These are phyloP conservation scores for Nemotelus pantherinus DNA, from an alignment of 2,888 invertebrate genomes.

Conservation along the genomic window DNA sequence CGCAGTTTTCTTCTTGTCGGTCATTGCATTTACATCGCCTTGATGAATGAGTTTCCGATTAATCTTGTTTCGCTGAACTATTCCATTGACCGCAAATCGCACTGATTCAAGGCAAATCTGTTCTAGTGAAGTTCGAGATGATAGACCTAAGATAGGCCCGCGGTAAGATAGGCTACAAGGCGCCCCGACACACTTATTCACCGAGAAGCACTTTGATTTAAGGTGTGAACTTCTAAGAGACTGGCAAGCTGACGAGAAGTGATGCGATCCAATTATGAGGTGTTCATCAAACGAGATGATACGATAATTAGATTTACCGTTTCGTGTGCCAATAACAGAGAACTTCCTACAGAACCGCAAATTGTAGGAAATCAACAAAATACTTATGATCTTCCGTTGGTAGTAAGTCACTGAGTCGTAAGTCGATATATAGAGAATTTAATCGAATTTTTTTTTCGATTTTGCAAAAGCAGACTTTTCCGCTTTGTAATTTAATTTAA, in stretches of 20 bases:
- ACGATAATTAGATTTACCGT: slow-evolving; percentile 38
- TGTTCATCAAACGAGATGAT: slow-evolving; percentile 28
- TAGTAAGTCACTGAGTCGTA: no score
- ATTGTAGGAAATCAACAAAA: background rate
- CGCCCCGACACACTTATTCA: background rate
- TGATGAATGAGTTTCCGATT: slow-evolving; percentile 38
- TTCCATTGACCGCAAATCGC: slow-evolving; percentile 29
- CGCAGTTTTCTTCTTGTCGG: background rate
- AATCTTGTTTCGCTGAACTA: slow-evolving; percentile 41
- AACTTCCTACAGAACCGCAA: background rate
- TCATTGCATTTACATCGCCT: background rate
- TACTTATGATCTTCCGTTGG: no score
- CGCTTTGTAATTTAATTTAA: no score
- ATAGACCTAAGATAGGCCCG: slow-evolving; percentile 9
- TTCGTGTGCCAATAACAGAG: background rate
- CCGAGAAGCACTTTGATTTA: background rate
- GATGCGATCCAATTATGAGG: slow-evolving; percentile 29
- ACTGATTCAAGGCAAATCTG: slow-evolving; percentile 32
- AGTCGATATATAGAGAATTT: no score
- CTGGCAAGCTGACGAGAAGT: slow-evolving; percentile 10
- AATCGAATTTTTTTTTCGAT: no score
- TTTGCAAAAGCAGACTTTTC: no score
- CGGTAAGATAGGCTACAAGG: background rate
- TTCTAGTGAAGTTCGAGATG: slow-evolving; percentile 17
- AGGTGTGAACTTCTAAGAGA: slow-evolving; percentile 11